A percentile compares a stretch with the other conserved stretches of the same genome.
These are phyloP conservation scores for Tetramorium bicarinatum DNA, from an alignment of 2,888 invertebrate species.

Conservation along the genomic window DNA sequence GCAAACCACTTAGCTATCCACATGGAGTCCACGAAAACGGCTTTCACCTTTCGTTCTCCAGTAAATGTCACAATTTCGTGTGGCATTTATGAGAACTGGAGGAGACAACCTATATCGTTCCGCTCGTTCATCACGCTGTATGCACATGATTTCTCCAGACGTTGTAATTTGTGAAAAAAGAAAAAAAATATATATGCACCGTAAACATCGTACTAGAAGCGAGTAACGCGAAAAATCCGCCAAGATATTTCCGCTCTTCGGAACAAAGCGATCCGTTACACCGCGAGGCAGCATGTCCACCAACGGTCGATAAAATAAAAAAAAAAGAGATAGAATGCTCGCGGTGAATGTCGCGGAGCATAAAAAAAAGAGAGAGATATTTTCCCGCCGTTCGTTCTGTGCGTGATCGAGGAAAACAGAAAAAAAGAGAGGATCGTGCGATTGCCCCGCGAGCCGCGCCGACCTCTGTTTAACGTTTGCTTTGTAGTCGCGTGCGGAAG, in stretches of 20 bases:
- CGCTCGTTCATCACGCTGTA: conserved; percentile 9
- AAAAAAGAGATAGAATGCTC: neutral
- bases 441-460: conserved; percentile 46
- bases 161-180: neutral
- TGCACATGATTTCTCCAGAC: neutral
- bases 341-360: conserved; percentile 29
- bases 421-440: conserved; percentile 15
- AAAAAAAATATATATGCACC: neutral
- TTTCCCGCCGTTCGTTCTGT: conserved; percentile 46
- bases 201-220: conserved; percentile 35
- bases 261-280: conserved; percentile 42
- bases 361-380: conserved; percentile 28
- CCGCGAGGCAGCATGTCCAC: conserved; percentile 32
- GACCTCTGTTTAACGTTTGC: conserved; percentile 71
- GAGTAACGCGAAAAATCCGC: conserved; percentile 39
- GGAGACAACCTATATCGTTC: neutral
- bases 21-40: neutral
- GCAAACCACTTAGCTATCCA: conserved; percentile 6
- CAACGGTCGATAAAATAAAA: conserved; percentile 37
- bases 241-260: conserved; percentile 48
- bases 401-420: conserved; percentile 57
- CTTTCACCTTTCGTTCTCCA: conserved; percentile 38
- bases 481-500: conserved; percentile 69
- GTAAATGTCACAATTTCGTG: conserved; percentile 28
- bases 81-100: neutral